Base-by-base conservation (phyloP, 2,888 invertebrate genomes). In the Diaperis boleti region DNA sequence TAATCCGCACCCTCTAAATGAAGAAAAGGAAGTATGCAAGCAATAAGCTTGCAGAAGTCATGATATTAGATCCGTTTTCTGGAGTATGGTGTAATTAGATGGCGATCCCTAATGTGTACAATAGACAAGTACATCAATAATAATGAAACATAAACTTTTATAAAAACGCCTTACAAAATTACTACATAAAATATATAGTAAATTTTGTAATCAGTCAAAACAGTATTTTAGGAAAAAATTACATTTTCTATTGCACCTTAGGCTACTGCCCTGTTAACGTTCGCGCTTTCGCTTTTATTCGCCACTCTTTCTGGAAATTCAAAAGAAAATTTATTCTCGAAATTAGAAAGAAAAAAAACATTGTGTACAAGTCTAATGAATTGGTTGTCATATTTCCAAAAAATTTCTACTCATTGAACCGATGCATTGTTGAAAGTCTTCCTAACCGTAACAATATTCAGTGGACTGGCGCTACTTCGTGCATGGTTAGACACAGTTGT, bases 231-330 rank as follows among this genome's bases (percentile, higher is more conserved):
- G n/a, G n/a, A n/a, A n/a, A n/a, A n/a, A n/a, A n/a, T n/a, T n/a
- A n/a, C n/a, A n/a, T n/a, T n/a, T n/a, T n/a, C n/a, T n/a, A n/a
- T n/a, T n/a, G n/a, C n/a, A n/a, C n/a, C n/a, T n/a, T n/a, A n/a
- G n/a, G n/a, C n/a, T n/a, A n/a, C n/a, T n/a, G n/a, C 59, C 49
- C 59, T 59, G 59, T 59, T 49, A 59, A 47, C 49, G 37, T 45
- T 59, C 17, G 15, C 47, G 39, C 49, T 59, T 57, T 59, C 59
- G 47, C 49, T 59, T 45, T 47, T 49, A 7, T 44, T 37, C 18
- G 26, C 37, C 22, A 33, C 3, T 14, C 11, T 45, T 29, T 57
- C 44, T 22, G 18, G 18, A 44, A 44, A 57, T 57, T 57, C 22
- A 11, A 44, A n/a, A n/a, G 10, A 11, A 47, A 1, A 39, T 59